Evolutionary conservation across 2,797 vertebrate genomes (phyloP), one percentile per base, ranked within the genome.

Genomic region (Poliocrania exsul): DNA sequence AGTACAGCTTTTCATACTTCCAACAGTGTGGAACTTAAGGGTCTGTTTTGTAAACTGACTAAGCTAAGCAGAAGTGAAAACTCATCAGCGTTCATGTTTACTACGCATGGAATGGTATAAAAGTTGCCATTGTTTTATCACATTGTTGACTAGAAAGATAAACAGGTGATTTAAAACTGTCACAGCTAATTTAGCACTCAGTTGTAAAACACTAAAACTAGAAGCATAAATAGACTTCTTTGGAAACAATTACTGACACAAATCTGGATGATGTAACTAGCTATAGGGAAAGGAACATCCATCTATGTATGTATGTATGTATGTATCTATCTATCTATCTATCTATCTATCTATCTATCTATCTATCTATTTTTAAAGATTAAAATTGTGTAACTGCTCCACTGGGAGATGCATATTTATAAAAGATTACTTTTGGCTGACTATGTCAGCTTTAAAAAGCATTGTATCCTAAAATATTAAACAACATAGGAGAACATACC

Each of bases 381-480:
- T 64, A 85, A 78, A 93, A 57, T 70, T 91, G 53, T 67, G 16
- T 79, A 93, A 91, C 66, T 47, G 23, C n/a, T 72, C n/a, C 72
- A 15, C 2, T 70, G 54, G 69, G 87, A 90, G 26, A 69, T 65
- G 46, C 11, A 20, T 56, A 58, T 75, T 92, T 88, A 81, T 75
- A 47, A 69, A 78, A 88, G 24, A 87, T 38, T 78, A 81, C 17
- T 90, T 96, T 74, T 78, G 57, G 25, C 42, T 91, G 65, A 67
- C 47, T 67, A 70, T 7, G n/a, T 47, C 58, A 33, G 44, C 56
- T 91, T 86, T 80, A 50, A 78, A 89, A 89, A 71, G 46, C 53
- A 78, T 9, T 71, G 12, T 23, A 83, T 71, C 62, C 46, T 90
- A 83, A 95, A 95, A 88, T 90, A 93, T 54, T 90, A 74, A 96